Percentiles rank a stretch among this genome's conserved stretches.
These are phyloP conservation scores for Dendroctonus ponderosae DNA, from an alignment of 1,140 invertebrate genomes.

Conservation along the genomic window DNA sequence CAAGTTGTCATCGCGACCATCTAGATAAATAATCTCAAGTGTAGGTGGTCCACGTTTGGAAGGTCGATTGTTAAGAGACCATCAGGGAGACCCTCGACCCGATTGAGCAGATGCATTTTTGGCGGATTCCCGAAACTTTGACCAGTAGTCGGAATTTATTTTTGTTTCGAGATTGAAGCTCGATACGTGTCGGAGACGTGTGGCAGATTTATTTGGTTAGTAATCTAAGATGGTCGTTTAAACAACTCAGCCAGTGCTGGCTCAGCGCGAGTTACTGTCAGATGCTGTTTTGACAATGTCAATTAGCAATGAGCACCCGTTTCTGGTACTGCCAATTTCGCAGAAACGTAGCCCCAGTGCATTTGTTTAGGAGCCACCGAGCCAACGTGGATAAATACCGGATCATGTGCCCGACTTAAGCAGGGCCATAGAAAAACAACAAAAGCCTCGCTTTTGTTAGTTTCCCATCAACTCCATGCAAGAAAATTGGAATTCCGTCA, in stretches of 20 bases:
- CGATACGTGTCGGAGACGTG: conserved; percentile 16
- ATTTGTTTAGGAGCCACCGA: too few relatives aligned
- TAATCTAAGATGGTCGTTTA: conserved; percentile 26
- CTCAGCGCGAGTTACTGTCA: conserved; percentile 19
- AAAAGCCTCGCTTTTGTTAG: too few relatives aligned
- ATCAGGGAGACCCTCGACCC: conserved; percentile 9
- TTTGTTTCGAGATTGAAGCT: conserved; percentile 28
- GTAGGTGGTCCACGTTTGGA: conserved; percentile 32
- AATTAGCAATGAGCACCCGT: conserved; percentile 7
- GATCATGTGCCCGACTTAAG: too few relatives aligned
- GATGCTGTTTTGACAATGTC: conserved; percentile 29
- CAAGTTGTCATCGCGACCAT: conserved; percentile 34
- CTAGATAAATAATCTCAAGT: conserved; percentile 33
- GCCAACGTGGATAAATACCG: too few relatives aligned
- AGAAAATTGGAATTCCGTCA: too few relatives aligned
- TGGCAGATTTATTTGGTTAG: conserved; percentile 33
- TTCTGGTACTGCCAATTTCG: too few relatives aligned
- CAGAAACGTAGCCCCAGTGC: too few relatives aligned
- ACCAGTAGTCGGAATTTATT: conserved; percentile 29
- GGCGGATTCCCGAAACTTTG: conserved; percentile 30
- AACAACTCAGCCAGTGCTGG: conserved; percentile 14
- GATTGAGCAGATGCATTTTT: conserved; percentile 29
- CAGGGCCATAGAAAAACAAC: too few relatives aligned
- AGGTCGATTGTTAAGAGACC: conserved; percentile 37
- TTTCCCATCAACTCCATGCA: too few relatives aligned